These are phyloP conservation scores for Platycheirus albimanus DNA, from an alignment of 2,888 invertebrate species.

Conservation along the genomic window DNA sequence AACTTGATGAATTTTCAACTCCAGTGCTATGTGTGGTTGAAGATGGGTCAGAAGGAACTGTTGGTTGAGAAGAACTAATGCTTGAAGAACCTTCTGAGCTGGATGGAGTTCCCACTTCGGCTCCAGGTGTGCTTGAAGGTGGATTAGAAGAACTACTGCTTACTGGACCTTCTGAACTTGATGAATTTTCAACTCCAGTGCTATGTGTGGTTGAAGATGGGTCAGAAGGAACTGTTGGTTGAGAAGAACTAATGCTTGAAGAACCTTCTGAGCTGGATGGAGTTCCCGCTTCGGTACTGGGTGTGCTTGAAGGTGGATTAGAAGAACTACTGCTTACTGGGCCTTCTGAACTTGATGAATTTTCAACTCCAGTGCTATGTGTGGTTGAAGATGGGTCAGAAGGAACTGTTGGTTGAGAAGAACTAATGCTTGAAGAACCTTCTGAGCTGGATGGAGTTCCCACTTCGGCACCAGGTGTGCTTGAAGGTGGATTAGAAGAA, in stretches of 20 bases:
- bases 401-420: background rate
- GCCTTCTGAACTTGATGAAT: background rate
- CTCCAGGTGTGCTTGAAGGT: no score
- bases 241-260: background rate
- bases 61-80: background rate
- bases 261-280: background rate
- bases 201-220: background rate
- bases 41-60: background rate
- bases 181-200: background rate
- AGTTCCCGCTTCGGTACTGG: background rate
- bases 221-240: background rate
- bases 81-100: no score
- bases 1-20: background rate
- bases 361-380: background rate
- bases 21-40: background rate
- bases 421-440: background rate
- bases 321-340: background rate
- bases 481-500: no score
- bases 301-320: background rate
- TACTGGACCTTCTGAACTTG: background rate
- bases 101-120: no score
- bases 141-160: background rate
- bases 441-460: background rate
- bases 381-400: background rate
- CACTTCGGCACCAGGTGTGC: no score